These are phyloP conservation scores for Cynopterus brachyotis DNA, from an alignment of 2,113 vertebrate species.

Conservation along the genomic window DNA sequence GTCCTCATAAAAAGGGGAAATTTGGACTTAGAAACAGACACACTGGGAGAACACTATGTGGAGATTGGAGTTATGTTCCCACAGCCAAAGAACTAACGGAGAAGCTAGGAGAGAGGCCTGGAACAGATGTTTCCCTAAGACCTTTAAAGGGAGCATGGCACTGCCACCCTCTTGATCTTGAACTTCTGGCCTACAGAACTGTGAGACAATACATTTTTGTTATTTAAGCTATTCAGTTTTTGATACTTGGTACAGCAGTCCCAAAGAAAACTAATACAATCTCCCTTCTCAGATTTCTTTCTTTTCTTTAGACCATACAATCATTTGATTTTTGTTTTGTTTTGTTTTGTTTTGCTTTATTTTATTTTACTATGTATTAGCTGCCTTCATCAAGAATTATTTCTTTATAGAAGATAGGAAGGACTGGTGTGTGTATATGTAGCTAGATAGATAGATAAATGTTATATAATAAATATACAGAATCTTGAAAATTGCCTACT, in stretches of 20 bases:
- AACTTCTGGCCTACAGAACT: not conserved
- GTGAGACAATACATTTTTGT: not conserved
- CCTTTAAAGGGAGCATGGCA: too few relatives aligned
- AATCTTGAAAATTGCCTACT: not conserved
- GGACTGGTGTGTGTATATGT: not conserved
- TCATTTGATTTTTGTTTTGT: not conserved
- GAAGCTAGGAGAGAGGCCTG: not conserved
- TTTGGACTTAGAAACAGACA: not conserved
- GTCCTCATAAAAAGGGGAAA: not conserved
- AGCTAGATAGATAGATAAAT: too few relatives aligned
- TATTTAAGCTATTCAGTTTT: not conserved
- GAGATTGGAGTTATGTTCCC: not conserved
- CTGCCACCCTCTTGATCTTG: not conserved
- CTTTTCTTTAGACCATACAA: not conserved
- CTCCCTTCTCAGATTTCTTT: not conserved
- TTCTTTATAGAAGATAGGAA: not conserved
- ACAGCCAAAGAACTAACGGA: not conserved
- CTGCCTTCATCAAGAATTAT: not conserved
- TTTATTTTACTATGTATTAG: not conserved
- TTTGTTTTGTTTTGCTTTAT: not conserved
- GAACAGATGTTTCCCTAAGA: not conserved
- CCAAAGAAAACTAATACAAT: not conserved
- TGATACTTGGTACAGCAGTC: not conserved
- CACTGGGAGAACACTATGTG: not conserved
- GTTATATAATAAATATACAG: not conserved